These are phyloP conservation scores for Scaptodrosophila latifasciaeformis DNA, from an alignment of 2,888 invertebrate genomes.

Conservation along the genomic window DNA sequence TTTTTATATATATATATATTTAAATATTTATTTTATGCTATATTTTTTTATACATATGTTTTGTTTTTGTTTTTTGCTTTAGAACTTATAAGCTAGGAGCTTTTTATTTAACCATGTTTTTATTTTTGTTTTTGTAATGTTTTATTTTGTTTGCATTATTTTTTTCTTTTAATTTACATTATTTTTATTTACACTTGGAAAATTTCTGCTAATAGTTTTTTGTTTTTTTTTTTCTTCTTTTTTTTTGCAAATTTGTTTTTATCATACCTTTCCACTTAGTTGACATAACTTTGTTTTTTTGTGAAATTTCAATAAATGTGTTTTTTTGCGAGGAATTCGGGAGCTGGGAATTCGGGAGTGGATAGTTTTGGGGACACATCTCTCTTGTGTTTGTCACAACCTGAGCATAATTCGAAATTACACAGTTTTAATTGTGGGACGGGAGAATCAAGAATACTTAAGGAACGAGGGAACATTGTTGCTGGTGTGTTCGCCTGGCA, in stretches of 20 bases:
- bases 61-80: slow-evolving; percentile 25
- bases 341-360: slow-evolving; percentile 3
- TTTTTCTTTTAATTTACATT: slow-evolving; percentile 42
- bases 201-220: slow-evolving; percentile 65
- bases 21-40: slow-evolving; percentile 10
- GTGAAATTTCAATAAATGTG: slow-evolving; percentile 8
- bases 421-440: slow-evolving; percentile 23
- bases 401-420: slow-evolving; percentile 71
- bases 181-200: slow-evolving; percentile 57
- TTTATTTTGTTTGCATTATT: slow-evolving; percentile 22
- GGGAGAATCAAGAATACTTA: no score
- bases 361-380: slow-evolving; percentile 1
- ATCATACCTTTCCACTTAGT: slow-evolving; percentile 23
- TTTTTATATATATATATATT: slow-evolving; percentile 10
- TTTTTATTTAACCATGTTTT: slow-evolving; percentile 28
- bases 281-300: slow-evolving; percentile 13
- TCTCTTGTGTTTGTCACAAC: slow-evolving; percentile 67
- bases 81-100: slow-evolving; percentile 39
- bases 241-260: no score
- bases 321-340: slow-evolving; percentile 29
- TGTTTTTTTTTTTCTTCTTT: no score
- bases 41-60: no score
- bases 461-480: slow-evolving; percentile 22
- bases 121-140: slow-evolving; percentile 15
- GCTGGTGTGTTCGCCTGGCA: slow-evolving; percentile 39